These are phyloP conservation scores for Hermaeophaga mercurialis DNA, from an alignment of 2,888 invertebrate genomes.

Conservation along the genomic window DNA sequence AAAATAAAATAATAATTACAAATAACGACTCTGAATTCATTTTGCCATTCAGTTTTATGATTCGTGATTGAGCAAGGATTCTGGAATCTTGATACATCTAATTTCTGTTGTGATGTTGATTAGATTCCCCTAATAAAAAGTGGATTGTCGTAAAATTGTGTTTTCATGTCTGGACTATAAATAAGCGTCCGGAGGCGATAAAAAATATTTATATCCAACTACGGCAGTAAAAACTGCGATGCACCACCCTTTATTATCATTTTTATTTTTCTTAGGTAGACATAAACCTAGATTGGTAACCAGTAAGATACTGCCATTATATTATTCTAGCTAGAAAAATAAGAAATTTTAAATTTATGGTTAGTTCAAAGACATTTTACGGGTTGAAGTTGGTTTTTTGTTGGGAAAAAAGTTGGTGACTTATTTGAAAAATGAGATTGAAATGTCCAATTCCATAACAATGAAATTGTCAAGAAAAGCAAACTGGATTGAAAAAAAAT, in stretches of 20 bases:
- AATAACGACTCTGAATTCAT: too few species aligned
- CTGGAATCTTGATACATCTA: constrained; percentile 7
- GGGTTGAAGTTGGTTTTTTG: background rate
- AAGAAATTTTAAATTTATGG: constrained; percentile 24
- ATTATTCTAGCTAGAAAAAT: constrained; percentile 13
- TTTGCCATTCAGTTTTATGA: too few species aligned
- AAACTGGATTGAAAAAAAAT: too few species aligned
- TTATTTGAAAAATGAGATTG: too few species aligned
- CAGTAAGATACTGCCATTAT: constrained; percentile 24
- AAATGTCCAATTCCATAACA: too few species aligned
- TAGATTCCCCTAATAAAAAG: constrained; percentile 31
- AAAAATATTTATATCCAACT: constrained; percentile 37
- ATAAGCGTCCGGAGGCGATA: constrained; percentile 33
- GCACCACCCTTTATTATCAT: constrained; percentile 30
- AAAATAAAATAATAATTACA: too few species aligned
- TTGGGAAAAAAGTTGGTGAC: too few species aligned
- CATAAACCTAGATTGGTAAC: constrained; percentile 28
- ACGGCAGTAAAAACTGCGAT: constrained; percentile 34
- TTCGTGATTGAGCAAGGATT: background rate
- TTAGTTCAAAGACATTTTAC: constrained; percentile 11
- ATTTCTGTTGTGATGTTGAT: constrained; percentile 24
- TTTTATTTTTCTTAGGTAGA: constrained; percentile 33
- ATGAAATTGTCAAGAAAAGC: too few species aligned
- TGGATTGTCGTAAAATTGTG: constrained; percentile 31
- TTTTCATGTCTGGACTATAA: constrained; percentile 35